phyloP scores from a whole-genome alignment of 2,113 vertebrate genomes.

The Epinephelus fuscoguttatus region DNA sequence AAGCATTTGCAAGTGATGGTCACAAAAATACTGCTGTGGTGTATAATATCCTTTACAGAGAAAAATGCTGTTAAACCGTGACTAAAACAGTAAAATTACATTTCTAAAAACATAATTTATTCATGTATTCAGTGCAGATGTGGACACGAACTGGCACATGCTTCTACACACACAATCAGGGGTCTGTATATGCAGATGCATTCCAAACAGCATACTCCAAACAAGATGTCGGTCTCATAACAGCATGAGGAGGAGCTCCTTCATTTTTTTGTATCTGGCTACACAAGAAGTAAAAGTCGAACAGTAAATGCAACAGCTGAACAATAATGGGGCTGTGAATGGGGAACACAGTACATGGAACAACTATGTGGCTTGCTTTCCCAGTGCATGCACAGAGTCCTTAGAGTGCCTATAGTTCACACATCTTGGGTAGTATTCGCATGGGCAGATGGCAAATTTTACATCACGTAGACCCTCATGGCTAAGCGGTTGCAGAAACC shows the following conservation, averaged over 20 bases:
- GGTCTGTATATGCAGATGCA: not conserved
- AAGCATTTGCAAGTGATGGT: slow-evolving; percentile 31
- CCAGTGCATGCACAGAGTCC: too few relatives aligned
- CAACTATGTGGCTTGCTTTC: too few relatives aligned
- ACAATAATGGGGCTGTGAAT: too few relatives aligned
- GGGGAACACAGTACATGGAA: too few relatives aligned
- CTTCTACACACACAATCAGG: not conserved
- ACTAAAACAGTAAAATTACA: not conserved
- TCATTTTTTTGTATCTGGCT: not conserved
- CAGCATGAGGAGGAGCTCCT: not conserved
- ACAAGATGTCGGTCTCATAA: not conserved
- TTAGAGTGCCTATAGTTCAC: too few relatives aligned
- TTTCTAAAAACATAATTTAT: not conserved
- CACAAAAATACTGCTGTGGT: not conserved
- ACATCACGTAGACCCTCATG: too few relatives aligned
- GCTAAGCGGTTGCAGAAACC: too few relatives aligned
- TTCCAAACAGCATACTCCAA: not conserved
- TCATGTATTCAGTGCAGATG: not conserved
- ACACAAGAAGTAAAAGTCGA: too few relatives aligned
- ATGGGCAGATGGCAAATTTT: too few relatives aligned
- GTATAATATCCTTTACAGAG: not conserved
- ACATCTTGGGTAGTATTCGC: too few relatives aligned
- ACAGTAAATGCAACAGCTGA: too few relatives aligned
- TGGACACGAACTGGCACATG: too few relatives aligned
- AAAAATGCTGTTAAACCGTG: not conserved